Percentiles rank a stretch among this genome's conserved stretches.
Evolutionary conservation across 2,797 vertebrate species (phyloP).

Genomic region (Sandelia bainsii): DNA sequence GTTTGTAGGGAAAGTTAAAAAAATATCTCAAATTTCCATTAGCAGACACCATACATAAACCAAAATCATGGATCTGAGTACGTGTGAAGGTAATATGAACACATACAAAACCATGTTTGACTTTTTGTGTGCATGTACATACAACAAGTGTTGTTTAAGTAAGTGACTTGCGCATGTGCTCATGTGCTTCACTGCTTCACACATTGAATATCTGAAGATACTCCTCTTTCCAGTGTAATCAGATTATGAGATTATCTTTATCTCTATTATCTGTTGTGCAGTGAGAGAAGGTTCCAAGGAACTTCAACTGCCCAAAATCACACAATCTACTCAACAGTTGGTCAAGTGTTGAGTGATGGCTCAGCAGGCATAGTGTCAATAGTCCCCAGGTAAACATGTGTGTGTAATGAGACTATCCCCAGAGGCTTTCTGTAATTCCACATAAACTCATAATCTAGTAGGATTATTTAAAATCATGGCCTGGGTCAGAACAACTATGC

Average conservation of each 20-base stretch:
- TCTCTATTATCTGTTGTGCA: constrained; percentile 43
- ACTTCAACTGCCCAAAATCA: constrained; percentile 41
- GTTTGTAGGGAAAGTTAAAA: constrained; percentile 41
- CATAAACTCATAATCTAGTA: constrained; percentile 53
- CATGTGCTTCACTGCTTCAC: not conserved
- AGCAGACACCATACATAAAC: constrained; percentile 31
- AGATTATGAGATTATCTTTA: constrained; percentile 78
- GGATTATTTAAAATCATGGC: constrained; percentile 64
- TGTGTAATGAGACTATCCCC: constrained; percentile 25
- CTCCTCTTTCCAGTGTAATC: constrained; percentile 58
- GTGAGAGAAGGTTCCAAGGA: constrained; percentile 42
- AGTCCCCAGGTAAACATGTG: constrained; percentile 47
- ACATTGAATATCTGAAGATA: constrained; percentile 34
- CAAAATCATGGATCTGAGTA: constrained; percentile 22
- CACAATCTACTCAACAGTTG: constrained; percentile 33
- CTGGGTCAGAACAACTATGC: constrained; percentile 47
- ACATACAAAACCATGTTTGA: not conserved
- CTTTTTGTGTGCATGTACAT: not conserved
- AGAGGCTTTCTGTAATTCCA: constrained; percentile 50
- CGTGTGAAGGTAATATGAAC: not conserved
- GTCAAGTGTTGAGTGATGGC: constrained; percentile 33
- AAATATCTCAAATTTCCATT: constrained; percentile 21
- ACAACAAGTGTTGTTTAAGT: too few species aligned
- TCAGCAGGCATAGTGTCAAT: constrained; percentile 48
- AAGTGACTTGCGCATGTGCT: constrained; percentile 8